These are phyloP conservation scores for Triplophysa tibetana DNA, from an alignment of 2,113 vertebrate species.

Conservation along the genomic window DNA sequence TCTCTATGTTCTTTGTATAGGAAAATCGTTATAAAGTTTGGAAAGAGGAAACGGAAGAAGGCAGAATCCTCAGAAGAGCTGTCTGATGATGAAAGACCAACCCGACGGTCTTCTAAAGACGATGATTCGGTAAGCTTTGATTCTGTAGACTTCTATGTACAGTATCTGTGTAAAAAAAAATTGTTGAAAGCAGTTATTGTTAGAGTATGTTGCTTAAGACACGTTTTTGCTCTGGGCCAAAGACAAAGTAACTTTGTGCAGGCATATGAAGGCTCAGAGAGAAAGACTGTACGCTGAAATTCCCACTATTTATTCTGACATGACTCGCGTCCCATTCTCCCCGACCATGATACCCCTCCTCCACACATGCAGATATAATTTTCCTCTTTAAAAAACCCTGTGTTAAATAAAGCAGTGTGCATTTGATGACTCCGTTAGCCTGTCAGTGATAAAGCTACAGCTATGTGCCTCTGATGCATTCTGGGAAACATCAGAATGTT, in stretches of 20 bases:
- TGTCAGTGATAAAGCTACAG: conserved; percentile 23
- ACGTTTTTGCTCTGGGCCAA: no score
- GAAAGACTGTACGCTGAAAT: neutral
- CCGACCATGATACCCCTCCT: conserved; percentile 38
- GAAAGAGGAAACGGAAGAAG: conserved; percentile 93
- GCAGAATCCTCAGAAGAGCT: conserved; percentile 89
- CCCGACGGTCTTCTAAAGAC: conserved; percentile 79
- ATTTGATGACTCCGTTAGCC: conserved; percentile 71
- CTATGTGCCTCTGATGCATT: conserved; percentile 17
- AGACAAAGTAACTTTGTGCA: no score
- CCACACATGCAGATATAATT: conserved; percentile 63
- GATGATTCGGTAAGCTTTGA: conserved; percentile 81
- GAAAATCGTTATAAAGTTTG: conserved; percentile 96
- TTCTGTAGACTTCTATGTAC: neutral
- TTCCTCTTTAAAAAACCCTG: conserved; percentile 61
- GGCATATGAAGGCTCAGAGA: neutral
- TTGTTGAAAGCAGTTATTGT: no score
- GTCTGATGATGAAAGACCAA: conserved; percentile 84
- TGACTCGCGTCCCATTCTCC: neutral
- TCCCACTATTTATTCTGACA: neutral
- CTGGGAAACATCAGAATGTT: conserved; percentile 10
- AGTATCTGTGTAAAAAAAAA: neutral
- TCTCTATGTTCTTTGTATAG: conserved; percentile 62
- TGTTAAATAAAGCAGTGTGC: conserved; percentile 67
- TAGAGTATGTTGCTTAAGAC: no score